These are phyloP conservation scores for Pyrgilauda ruficollis DNA, from an alignment of 2,113 vertebrate genomes.

Conservation along the genomic window DNA sequence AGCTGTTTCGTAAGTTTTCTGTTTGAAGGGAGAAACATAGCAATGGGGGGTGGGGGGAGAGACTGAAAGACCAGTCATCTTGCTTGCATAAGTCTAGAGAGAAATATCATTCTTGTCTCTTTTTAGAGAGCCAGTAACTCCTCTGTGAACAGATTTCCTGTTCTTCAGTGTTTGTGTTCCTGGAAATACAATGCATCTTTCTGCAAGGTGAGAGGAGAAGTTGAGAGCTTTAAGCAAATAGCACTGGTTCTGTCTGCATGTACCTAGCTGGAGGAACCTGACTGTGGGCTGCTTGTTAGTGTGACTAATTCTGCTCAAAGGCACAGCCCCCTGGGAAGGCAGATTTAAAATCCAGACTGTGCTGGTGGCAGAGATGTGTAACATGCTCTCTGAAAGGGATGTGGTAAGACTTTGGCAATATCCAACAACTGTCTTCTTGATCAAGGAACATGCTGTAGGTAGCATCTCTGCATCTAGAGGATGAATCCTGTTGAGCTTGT, in stretches of 20 bases:
- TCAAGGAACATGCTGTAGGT: constrained; percentile 38
- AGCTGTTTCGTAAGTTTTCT: constrained; percentile 38
- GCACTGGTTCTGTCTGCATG: neutral
- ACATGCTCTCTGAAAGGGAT: neutral
- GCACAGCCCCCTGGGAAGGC: constrained; percentile 4
- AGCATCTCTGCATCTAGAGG: constrained; percentile 37
- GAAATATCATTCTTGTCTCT: neutral
- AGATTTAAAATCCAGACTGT: neutral
- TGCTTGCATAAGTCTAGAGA: neutral
- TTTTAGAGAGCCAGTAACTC: neutral
- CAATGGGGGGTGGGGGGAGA: neutral
- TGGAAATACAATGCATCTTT: neutral
- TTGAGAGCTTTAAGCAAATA: neutral
- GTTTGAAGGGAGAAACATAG: neutral
- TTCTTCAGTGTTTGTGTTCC: neutral
- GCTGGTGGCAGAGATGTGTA: neutral
- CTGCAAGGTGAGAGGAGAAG: neutral
- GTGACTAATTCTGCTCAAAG: constrained; percentile 40
- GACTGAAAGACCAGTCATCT: neutral
- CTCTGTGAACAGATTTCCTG: neutral
- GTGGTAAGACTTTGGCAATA: constrained; percentile 41
- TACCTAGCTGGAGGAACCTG: constrained; percentile 17
- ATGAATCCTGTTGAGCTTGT: constrained; percentile 50
- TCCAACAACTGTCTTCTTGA: constrained; percentile 6
- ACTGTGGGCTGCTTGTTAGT: neutral